A percentile compares a stretch with the other conserved stretches of the same genome.
phyloP scores from a whole-genome alignment of 2,888 invertebrate genomes.

The Neria commutata region DNA sequence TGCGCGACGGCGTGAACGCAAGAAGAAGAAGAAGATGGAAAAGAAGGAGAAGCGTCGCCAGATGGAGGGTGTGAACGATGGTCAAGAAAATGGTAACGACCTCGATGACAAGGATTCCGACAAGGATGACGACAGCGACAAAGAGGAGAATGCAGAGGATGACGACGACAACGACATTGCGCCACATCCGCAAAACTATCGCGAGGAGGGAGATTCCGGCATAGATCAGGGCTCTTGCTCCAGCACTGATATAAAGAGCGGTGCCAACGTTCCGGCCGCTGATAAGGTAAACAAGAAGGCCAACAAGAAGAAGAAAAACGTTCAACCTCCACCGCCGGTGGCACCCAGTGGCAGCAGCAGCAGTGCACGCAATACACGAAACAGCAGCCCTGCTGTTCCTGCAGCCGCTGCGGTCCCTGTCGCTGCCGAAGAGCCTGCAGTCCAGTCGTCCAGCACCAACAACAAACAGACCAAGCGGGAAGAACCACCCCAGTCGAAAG shows the following conservation, averaged over 20 bases:
- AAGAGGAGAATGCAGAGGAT: conserved; percentile 72
- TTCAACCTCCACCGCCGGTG: conserved; percentile 24
- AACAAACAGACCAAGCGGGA: conserved; percentile 5
- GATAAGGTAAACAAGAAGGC: conserved; percentile 40
- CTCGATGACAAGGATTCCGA: conserved; percentile 67
- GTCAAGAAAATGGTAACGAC: conserved; percentile 40
- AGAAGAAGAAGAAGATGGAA: conserved; percentile 95
- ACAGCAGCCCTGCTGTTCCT: conserved; percentile 14
- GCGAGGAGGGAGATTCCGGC: conserved; percentile 88
- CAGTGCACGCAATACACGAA: conserved; percentile 12
- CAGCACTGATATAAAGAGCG: conserved; percentile 80
- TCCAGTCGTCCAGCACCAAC: conserved; percentile 12
- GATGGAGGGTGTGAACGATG: conserved; percentile 69
- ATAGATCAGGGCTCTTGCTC: conserved; percentile 91
- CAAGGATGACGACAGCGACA: conserved; percentile 66
- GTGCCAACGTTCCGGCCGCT: conserved; percentile 59
- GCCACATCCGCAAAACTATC: conserved; percentile 62
- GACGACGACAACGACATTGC: conserved; percentile 62
- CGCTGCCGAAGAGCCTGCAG: conserved; percentile 23
- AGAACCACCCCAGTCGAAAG: conserved; percentile 17
- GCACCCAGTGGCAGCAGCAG: conserved; percentile 2
- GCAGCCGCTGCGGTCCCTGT: conserved; percentile 15
- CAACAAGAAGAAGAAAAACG: conserved; percentile 40
- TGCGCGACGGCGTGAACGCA: conserved; percentile 87
- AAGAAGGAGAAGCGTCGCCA: conserved; percentile 86